A percentile compares a stretch with the other conserved stretches of the same genome.
phyloP scores from a whole-genome alignment of 2,113 vertebrate genomes.

The Chaetorhynchus papuensis region DNA sequence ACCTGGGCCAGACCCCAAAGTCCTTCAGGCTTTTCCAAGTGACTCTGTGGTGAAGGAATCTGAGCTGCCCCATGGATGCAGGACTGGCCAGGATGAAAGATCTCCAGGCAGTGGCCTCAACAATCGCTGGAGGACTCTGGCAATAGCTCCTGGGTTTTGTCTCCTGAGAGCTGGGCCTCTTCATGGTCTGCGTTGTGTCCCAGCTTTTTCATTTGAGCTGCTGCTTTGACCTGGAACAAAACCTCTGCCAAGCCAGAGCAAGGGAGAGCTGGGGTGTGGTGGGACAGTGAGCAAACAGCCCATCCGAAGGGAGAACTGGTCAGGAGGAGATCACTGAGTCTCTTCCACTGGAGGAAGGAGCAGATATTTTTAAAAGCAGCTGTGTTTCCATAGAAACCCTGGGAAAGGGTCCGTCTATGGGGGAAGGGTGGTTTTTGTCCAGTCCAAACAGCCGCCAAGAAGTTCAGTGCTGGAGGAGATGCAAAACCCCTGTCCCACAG shows the following conservation, averaged over 20 bases:
- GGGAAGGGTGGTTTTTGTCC: not conserved
- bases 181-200: not conserved
- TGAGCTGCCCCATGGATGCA: accelerated
- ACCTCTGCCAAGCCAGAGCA: accelerated
- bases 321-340: not conserved
- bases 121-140: accelerated
- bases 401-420: not conserved
- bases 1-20: not conserved
- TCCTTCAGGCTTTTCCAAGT: not conserved
- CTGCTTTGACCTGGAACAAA: not conserved
- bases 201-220: not conserved
- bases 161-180: not conserved
- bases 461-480: not conserved
- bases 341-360: not conserved
- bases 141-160: not conserved
- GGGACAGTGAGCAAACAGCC: not conserved
- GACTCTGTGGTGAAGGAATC: not conserved
- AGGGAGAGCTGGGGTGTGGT: not conserved
- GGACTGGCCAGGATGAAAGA: not conserved
- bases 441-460: not conserved
- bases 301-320: not conserved
- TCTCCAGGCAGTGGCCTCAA: not conserved
- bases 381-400: conserved; percentile 40
- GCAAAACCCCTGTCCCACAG: not conserved
- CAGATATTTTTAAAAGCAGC: conserved; percentile 1